Conservation (phyloP, 2,113 vertebrate species). For the Cygnus atratus region DNA sequence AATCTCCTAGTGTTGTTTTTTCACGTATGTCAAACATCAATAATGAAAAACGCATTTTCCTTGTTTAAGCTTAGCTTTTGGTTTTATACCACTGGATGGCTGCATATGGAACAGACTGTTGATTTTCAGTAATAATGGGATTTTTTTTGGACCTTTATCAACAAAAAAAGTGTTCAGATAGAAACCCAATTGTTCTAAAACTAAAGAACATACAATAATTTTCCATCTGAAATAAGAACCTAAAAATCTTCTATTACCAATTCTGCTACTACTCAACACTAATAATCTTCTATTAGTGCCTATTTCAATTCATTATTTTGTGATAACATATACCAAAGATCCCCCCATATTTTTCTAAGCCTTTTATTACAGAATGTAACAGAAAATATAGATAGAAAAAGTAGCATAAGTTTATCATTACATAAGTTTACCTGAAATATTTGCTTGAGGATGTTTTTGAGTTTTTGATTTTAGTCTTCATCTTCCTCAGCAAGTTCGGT, state of each 20-base stretch:
- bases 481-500: constrained; percentile 92
- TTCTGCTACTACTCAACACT: too few species aligned
- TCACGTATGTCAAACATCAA: neutral
- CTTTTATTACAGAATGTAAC: neutral
- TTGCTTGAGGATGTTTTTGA: constrained; percentile 20
- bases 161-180: neutral
- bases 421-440: neutral
- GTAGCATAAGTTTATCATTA: neutral
- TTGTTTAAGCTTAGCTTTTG: neutral
- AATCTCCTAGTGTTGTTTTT: too few species aligned
- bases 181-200: neutral
- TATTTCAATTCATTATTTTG: neutral
- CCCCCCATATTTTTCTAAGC: neutral
- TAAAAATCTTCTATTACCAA: too few species aligned
- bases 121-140: neutral
- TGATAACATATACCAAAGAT: neutral
- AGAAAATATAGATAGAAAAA: neutral
- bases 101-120: neutral
- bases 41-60: neutral
- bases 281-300: neutral
- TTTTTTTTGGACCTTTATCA: neutral
- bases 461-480: constrained; percentile 76
- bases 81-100: neutral
- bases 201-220: neutral
- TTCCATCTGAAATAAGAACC: neutral